Conservation (phyloP, 2,113 vertebrate genomes). For the Drymodes brunneopygia region DNA sequence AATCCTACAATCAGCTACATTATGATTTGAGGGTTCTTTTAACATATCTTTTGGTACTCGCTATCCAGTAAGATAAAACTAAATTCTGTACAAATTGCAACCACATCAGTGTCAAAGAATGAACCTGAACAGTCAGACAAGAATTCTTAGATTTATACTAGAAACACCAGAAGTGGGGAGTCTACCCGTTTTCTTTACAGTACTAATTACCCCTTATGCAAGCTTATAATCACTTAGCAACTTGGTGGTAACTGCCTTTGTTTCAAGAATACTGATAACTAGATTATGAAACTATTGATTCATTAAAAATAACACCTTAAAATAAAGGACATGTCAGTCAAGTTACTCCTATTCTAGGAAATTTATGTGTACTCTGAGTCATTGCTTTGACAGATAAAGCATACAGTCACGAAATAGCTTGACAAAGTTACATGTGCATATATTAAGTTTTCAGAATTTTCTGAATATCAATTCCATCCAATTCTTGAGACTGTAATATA, state of each 20-base stretch:
- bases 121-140: neutral
- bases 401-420: neutral
- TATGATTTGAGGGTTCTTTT: neutral
- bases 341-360: slow-evolving; percentile 29
- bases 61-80: neutral
- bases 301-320: slow-evolving; percentile 29
- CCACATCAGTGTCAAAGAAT: neutral
- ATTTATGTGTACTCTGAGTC: slow-evolving; percentile 19
- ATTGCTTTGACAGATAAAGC: slow-evolving; percentile 26
- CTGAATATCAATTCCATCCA: neutral
- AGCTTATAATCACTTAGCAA: neutral
- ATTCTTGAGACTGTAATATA: neutral
- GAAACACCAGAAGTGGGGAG: neutral
- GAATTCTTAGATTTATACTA: neutral
- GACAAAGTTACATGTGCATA: neutral
- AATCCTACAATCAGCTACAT: neutral
- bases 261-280: slow-evolving; percentile 12
- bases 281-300: slow-evolving; percentile 2
- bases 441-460: neutral
- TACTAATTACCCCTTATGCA: neutral
- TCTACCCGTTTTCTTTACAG: neutral
- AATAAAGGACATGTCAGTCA: slow-evolving; percentile 33
- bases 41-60: neutral
- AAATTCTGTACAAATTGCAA: neutral
- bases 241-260: neutral